These are phyloP conservation scores for Sebastolobus altivelis DNA, from an alignment of 2,797 vertebrate genomes.

Conservation along the genomic window DNA sequence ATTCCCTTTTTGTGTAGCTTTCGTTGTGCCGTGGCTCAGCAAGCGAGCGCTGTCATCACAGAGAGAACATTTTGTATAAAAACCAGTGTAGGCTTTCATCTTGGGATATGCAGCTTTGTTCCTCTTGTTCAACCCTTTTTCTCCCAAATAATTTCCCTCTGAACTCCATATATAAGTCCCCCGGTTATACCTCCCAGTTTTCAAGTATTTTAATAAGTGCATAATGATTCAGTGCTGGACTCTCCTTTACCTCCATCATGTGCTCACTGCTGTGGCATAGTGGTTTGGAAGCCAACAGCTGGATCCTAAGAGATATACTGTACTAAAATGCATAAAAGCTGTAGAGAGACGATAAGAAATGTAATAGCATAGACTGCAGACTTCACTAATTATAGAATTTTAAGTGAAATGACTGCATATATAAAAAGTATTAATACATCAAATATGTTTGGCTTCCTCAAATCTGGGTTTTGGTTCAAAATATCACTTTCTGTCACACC, in stretches of 20 bases:
- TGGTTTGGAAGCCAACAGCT: background rate
- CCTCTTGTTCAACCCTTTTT: background rate
- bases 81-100: background rate
- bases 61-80: background rate
- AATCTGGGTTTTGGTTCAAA: background rate
- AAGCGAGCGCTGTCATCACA: background rate
- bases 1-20: background rate
- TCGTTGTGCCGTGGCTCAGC: background rate
- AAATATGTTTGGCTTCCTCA: background rate
- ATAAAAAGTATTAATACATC: background rate
- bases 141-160: background rate
- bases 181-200: background rate
- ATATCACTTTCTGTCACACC: too few species aligned
- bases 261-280: background rate
- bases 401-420: background rate
- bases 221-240: background rate
- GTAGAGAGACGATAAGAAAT: conserved; percentile 1
- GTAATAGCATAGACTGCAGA: background rate
- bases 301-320: background rate
- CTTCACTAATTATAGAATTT: background rate
- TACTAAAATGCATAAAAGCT: background rate
- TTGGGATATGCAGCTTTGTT: background rate
- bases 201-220: background rate
- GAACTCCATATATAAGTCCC: background rate
- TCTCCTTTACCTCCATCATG: background rate